Evolutionary conservation across 2,113 vertebrate species (phyloP), one percentile per base, ranked within the genome.

Genomic region (Podarcis muralis): DNA sequence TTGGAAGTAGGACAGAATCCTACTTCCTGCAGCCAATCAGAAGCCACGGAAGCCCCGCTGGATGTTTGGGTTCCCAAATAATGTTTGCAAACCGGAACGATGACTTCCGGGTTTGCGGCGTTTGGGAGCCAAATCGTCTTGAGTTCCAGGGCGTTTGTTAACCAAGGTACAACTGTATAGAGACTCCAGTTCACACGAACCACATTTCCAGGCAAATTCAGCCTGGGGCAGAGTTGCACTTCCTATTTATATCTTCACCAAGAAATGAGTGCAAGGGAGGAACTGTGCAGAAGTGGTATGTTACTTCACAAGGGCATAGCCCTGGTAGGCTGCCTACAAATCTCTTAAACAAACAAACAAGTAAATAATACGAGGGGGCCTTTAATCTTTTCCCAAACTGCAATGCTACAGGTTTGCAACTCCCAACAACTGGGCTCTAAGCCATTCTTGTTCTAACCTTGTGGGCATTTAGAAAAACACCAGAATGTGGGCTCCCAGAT

Each of bases 211-310:
- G n/a, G 37, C 22, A 16, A 84, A 37, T 69, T 37, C 48, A 22
- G 48, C 53, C n/a, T 65, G 23, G 15, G 48, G 1, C 6, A 59
- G 72, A 35, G 16, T 6, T 32, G 30, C n/a, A 23, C 13, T 9
- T 80, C 48, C 27, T 20, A 3, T 53, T 22, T 68, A 62, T 6
- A 59, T 35, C 69, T 3, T 8, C 20, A 6, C 53, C 32, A 59
- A 23, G 3, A 1, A 4, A n/a, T 5, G 23, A 37, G 53, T 22
- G 4, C 32, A 81, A 75, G 74, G 84, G 43, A 71, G 85, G 85
- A 81, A 91, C 85, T 87, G 84, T 92, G 92, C 87, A 86, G 78
- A 81, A 85, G 90, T 35, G 23, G 59, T 62, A 62, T 62, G 59
- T 15, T 62, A 62, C 59, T 62, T 62, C 18, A 62, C 18, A 20